Evolutionary conservation across 2,888 invertebrate species (phyloP).

Genomic region (Heterodera filipjevi): DNA sequence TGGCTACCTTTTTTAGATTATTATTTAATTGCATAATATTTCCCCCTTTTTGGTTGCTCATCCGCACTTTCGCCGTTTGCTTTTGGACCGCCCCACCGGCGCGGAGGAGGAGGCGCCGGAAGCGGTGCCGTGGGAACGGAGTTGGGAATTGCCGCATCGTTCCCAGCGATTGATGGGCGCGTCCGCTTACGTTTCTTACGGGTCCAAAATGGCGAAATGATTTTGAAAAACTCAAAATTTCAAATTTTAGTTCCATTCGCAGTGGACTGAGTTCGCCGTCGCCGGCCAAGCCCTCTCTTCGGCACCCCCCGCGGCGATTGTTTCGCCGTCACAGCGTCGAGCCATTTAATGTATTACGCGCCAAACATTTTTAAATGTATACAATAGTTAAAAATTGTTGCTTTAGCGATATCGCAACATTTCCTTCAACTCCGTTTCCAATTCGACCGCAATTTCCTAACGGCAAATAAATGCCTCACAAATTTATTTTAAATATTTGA

Average conservation of each 20-base stretch:
- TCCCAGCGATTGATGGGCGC: slow-evolving; percentile 25
- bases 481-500: not conserved
- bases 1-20: no score
- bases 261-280: not conserved
- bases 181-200: slow-evolving; percentile 27
- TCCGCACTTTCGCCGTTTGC: not conserved
- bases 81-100: not conserved
- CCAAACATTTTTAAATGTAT: not conserved
- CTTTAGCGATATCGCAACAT: not conserved
- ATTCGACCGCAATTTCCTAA: not conserved
- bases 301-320: not conserved
- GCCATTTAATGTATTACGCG: not conserved
- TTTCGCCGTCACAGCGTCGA: not conserved
- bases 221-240: not conserved
- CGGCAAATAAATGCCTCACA: not conserved
- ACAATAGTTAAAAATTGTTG: not conserved
- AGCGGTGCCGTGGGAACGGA: slow-evolving; percentile 2
- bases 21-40: not conserved
- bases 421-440: not conserved
- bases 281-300: not conserved
- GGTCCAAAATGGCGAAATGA: not conserved
- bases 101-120: not conserved
- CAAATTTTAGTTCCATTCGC: not conserved
- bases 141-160: slow-evolving; percentile 14
- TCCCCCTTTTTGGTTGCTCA: not conserved